Percentiles rank a stretch among this genome's conserved stretches.
Conservation (phyloP, 2,113 vertebrate species). For the Centrocercus urophasianus region DNA sequence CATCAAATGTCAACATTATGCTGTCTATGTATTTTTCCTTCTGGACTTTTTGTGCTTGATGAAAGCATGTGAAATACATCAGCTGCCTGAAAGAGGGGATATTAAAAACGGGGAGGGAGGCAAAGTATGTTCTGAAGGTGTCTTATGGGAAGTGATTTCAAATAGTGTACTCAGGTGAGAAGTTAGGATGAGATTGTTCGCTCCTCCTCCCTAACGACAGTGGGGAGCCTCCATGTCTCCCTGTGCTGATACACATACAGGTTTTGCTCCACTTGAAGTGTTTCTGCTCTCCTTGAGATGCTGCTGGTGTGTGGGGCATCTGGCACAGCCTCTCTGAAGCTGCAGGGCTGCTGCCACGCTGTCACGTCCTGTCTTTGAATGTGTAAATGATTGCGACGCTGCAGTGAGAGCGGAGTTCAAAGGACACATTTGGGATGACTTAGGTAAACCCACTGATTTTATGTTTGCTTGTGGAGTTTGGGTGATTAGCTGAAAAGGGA, state of each 20-base stretch:
- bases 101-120: neutral
- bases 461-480: neutral
- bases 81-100: neutral
- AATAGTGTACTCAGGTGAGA: neutral
- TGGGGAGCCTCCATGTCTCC: neutral
- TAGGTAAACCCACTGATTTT: neutral
- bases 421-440: neutral
- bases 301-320: neutral
- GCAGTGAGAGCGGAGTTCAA: neutral
- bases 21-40: neutral
- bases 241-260: fast-evolving
- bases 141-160: neutral
- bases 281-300: fast-evolving
- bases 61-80: neutral
- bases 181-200: neutral
- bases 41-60: neutral
- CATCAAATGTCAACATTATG: neutral
- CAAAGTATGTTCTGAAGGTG: neutral
- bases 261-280: neutral
- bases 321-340: neutral
- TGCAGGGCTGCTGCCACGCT: neutral
- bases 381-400: neutral
- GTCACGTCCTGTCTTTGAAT: neutral
- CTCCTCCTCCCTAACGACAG: neutral
- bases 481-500: neutral